Conservation (phyloP, 2,797 vertebrate species). For the Gambelia wislizenii region DNA sequence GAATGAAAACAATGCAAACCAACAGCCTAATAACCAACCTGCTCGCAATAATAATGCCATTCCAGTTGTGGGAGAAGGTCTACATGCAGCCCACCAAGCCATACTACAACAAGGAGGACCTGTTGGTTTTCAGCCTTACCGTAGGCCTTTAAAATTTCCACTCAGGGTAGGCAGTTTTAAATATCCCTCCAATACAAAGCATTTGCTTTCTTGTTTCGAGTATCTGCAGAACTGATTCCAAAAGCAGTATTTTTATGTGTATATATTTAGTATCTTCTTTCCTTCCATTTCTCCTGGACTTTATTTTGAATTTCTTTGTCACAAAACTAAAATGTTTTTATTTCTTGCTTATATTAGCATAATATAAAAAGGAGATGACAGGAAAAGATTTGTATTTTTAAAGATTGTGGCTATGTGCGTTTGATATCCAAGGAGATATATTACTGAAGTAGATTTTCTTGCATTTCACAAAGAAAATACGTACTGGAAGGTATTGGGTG, state of each 20-base stretch:
- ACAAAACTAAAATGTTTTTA: not conserved
- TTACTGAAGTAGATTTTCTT: not conserved
- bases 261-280: too few relatives aligned
- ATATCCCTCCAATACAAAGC: not conserved
- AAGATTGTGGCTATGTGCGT: not conserved
- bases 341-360: not conserved
- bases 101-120: slow-evolving; percentile 98
- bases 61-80: slow-evolving; percentile 93
- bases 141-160: slow-evolving; percentile 92
- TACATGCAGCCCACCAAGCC: slow-evolving; percentile 98
- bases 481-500: not conserved
- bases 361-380: not conserved
- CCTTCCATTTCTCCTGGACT: not conserved
- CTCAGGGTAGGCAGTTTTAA: slow-evolving; percentile 87
- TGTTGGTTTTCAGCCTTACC: slow-evolving; percentile 98
- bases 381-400: not conserved
- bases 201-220: not conserved
- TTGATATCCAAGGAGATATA: not conserved
- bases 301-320: not conserved
- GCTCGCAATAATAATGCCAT: slow-evolving; percentile 93
- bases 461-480: not conserved
- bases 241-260: not conserved
- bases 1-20: slow-evolving; percentile 91
- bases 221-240: not conserved
- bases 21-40: slow-evolving; percentile 91